Conservation (phyloP, 2,888 invertebrate species). For the Stenchaetothrips biformis region DNA sequence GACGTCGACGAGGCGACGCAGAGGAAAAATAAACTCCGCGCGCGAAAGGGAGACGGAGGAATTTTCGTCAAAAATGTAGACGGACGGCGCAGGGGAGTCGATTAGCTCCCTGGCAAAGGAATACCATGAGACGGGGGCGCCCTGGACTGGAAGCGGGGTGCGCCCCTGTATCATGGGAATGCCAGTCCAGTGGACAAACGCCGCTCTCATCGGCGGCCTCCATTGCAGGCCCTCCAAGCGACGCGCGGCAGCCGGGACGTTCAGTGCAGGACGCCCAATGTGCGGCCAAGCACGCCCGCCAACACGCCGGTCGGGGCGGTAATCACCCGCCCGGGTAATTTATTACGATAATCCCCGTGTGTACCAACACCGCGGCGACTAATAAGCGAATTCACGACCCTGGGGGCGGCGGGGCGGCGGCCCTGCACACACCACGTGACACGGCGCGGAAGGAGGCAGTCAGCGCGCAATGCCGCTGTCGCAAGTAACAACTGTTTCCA, state of each 20-base stretch:
- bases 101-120: too few species aligned
- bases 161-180: too few species aligned
- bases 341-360: slow-evolving; percentile 14
- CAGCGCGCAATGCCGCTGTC: neutral
- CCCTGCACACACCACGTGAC: neutral
- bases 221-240: too few species aligned
- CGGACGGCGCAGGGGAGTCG: neutral
- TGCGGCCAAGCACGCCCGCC: neutral
- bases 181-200: neutral
- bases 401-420: neutral
- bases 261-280: too few species aligned
- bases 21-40: neutral
- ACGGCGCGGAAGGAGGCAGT: neutral
- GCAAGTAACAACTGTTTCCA: too few species aligned
- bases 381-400: neutral
- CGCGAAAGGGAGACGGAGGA: neutral
- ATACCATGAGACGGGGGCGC: too few species aligned
- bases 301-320: neutral
- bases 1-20: neutral
- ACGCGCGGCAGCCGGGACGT: neutral
- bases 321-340: neutral
- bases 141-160: too few species aligned
- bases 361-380: slow-evolving; percentile 11
- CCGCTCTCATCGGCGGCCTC: neutral
- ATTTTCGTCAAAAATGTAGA: neutral